Conservation (phyloP, 2,888 invertebrate genomes). For the Phoronis australis region DNA sequence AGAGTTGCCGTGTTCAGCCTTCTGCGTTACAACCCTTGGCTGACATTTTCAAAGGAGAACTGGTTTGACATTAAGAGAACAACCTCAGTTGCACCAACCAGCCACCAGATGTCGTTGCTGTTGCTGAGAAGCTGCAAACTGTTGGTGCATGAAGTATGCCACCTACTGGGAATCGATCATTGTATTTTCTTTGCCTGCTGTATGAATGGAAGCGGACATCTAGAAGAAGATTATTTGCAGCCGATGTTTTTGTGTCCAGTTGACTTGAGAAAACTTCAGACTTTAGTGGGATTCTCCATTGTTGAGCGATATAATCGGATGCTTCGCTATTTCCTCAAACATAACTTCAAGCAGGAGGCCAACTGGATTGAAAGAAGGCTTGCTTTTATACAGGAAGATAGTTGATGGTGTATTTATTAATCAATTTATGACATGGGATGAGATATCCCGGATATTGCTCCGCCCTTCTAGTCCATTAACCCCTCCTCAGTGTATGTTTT, state of each 20-base stretch:
- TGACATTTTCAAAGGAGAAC: conserved; percentile 35
- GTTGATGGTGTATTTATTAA: no score
- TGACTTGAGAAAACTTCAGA: conserved; percentile 40
- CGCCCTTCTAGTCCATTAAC: no score
- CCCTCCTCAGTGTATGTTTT: no score
- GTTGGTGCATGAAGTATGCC: conserved; percentile 44
- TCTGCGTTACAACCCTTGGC: conserved; percentile 38
- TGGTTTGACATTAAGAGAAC: conserved; percentile 30
- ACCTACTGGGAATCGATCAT: conserved; percentile 44
- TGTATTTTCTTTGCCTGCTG: conserved; percentile 44
- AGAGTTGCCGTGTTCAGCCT: conserved; percentile 44
- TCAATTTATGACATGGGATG: no score
- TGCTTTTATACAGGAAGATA: no score
- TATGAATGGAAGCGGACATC: conserved; percentile 49
- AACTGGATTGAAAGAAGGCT: conserved; percentile 26
- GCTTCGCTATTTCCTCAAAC: conserved; percentile 25
- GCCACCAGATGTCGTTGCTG: conserved; percentile 21
- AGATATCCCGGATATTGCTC: no score
- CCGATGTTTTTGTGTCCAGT: conserved; percentile 47
- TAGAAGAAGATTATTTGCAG: conserved; percentile 43
- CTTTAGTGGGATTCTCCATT: conserved; percentile 35
- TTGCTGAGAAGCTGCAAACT: conserved; percentile 41
- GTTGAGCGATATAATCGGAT: conserved; percentile 28
- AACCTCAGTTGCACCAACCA: conserved; percentile 2
- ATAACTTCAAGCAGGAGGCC: conserved; percentile 24